Base-by-base conservation (phyloP, 2,113 vertebrate species). In the Sceloporus undulatus region DNA sequence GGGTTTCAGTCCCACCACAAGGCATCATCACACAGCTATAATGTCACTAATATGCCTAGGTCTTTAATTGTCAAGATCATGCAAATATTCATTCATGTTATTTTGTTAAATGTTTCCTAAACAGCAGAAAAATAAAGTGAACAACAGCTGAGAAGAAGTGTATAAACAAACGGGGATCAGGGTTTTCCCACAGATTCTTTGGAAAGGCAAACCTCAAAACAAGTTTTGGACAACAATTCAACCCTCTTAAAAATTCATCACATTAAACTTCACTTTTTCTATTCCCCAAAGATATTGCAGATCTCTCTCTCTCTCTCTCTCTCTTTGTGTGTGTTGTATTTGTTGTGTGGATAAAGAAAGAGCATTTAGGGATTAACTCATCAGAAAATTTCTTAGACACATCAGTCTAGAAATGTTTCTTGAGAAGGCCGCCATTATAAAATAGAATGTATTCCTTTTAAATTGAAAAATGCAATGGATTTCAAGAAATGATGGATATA, bases 341-440 rank as follows among this genome's bases (percentile, higher is more conserved):
- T 77, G 84, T 48, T 40, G 16, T 85, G 52, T 48, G 40, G 84
- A 6, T 66, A 56, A 65, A 85, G 59, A 48, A 85, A 77, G 42
- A 14, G 10, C 14, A 56, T 59, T 59, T 59, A 59, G 56, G 14
- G 4, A 59, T 59, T 9, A 59, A 10, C 56, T 13, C 10, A 66
- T 25, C 25, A 48, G 73, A 21, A 21, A 65, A 34, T 34, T 34
- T 34, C 34, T 34, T 34, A 1, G 25, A 76, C 29, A 29, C 71
- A 76, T 42, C 38, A 85, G 23, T 85, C 27, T 48, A 83, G 65
- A 70, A 82, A 48, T 23, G 29, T 68, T 82, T 48, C 40, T 77
- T 85, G 65, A 2, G 1, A 23, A 56, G 6, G 7, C 54, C 42
- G 42, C 77, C 84, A 65, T 42, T 34, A 85, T 85, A 66, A 66